These are phyloP conservation scores for Diacarnus erythraeanus DNA, from an alignment of 37 sponge, comb jelly and placozoan genomes.

Conservation along the genomic window DNA sequence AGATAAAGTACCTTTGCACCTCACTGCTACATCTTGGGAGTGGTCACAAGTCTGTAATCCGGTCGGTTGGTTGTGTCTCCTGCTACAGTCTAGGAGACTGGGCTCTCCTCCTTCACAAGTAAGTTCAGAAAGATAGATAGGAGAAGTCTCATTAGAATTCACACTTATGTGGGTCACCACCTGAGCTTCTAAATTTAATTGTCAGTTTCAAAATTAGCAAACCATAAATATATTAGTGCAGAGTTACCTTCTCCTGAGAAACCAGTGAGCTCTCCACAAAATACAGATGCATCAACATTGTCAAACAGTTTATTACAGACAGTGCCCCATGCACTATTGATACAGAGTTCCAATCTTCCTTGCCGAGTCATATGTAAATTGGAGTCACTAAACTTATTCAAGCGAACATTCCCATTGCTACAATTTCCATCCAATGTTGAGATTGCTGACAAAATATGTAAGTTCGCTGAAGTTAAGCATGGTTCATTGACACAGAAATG, in stretches of 20 bases:
- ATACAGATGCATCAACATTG: conserved; percentile 16
- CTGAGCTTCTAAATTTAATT: not conserved
- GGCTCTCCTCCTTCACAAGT: conserved; percentile 14
- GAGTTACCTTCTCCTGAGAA: not conserved
- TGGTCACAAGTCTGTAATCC: conserved; percentile 22
- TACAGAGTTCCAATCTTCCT: conserved; percentile 27
- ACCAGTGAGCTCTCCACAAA: conserved; percentile 16
- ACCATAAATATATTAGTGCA: not conserved
- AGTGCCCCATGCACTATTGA: conserved; percentile 45
- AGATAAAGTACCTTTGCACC: conserved; percentile 21
- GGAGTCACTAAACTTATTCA: not conserved
- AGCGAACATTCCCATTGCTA: not conserved
- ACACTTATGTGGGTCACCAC: not conserved
- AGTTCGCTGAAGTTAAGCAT: too few relatives aligned
- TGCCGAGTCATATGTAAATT: not conserved
- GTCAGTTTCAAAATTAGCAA: too few relatives aligned
- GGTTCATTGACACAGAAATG: too few relatives aligned
- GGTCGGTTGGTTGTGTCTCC: not conserved
- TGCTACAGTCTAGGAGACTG: conserved; percentile 10
- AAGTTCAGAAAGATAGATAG: conserved; percentile 15
- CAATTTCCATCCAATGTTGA: not conserved
- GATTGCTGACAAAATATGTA: not conserved
- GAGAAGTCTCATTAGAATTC: conserved; percentile 3
- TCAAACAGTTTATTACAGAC: conserved; percentile 19
- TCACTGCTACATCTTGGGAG: conserved; percentile 15